Evolutionary conservation across 2,797 vertebrate species (phyloP), one percentile per base, ranked within the genome.

Genomic region (Picus viridis): DNA sequence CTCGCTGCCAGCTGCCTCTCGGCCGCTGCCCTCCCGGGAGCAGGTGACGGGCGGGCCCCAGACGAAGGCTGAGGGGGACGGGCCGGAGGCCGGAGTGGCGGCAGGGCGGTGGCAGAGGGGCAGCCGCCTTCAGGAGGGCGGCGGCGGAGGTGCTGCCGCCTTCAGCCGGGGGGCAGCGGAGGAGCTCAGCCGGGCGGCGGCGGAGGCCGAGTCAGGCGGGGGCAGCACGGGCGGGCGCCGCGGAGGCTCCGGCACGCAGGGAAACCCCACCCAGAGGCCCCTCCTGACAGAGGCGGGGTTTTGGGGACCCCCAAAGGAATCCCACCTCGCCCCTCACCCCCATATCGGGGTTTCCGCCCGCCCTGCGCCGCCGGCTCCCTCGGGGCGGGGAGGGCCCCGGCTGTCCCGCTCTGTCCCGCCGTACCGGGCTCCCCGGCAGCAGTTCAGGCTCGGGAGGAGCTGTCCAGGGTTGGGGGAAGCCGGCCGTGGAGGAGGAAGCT

Each of bases 211-310:
- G 78, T 94, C 93, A 80, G 93, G 86, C 72, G 92, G 95, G 87
- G 95, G 93, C 95, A 93, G 96, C 95, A 88, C 68, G 88, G 92
- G 82, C 2, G 88, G 92, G 82, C 2, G 67, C 82, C 61, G 74
- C 68, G 65, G 89, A 89, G 85, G 43, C 92, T 96, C 86, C 88
- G 13, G 79, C 64, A 47, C 27, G 62, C 73, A 30, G 86, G 90
- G 90, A 95, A 95, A 93, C 94, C 96, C 95, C 94, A 93, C 96
- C 94, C 89, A 86, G 58, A 68, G 70, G 87, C 80, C 92, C 92
- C 92, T 93, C 91, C 96, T 71, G 86, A 19, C 57, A 92, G 64
- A 86, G 93, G 88, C 94, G 67, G 83, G 83, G 71, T 74, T 89
- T 59, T 83, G 82, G 85, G 78, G 61, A 84, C 84, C 84, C 84